A percentile compares a stretch with the other conserved stretches of the same genome.
Evolutionary conservation across 2,797 vertebrate genomes (phyloP).

Genomic region (Distichodus sexfasciatus): DNA sequence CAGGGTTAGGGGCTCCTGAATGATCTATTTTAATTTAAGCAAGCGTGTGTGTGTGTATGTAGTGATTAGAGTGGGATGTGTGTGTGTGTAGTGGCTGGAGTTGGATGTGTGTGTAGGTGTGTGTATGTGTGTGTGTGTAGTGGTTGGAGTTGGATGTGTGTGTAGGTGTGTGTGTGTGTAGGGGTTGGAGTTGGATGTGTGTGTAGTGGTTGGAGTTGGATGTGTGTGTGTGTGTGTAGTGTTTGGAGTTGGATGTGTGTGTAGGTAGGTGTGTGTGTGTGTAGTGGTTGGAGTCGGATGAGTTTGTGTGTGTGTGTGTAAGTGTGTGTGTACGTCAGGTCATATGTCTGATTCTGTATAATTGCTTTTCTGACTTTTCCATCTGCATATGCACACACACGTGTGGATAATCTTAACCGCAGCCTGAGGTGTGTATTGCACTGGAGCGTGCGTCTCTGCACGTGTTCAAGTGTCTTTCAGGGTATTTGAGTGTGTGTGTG

Average conservation of each 20-base stretch:
- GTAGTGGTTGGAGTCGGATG: background rate
- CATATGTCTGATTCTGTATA: background rate
- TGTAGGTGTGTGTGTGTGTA: too few relatives aligned
- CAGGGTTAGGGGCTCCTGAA: background rate
- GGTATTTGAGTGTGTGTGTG: background rate
- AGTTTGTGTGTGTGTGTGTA: background rate
- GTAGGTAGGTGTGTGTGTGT: background rate
- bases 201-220: background rate
- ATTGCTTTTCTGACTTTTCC: background rate
- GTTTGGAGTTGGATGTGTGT: background rate
- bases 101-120: background rate
- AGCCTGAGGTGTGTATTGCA: background rate
- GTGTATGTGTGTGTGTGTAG: background rate
- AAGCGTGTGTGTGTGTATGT: background rate
- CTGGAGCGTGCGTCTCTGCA: background rate
- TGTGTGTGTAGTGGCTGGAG: background rate
- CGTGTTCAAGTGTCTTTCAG: background rate
- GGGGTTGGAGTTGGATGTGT: too few relatives aligned
- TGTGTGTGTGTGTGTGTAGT: background rate
- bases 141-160: too few relatives aligned
- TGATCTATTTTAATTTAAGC: background rate
- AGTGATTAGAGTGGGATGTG: background rate
- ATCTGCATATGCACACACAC: background rate
- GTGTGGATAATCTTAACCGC: conserved; percentile 11
- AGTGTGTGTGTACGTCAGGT: background rate